Evolutionary conservation across 1,140 invertebrate genomes (phyloP), one percentile per base, ranked within the genome.

Genomic region (Camponotus floridanus): DNA sequence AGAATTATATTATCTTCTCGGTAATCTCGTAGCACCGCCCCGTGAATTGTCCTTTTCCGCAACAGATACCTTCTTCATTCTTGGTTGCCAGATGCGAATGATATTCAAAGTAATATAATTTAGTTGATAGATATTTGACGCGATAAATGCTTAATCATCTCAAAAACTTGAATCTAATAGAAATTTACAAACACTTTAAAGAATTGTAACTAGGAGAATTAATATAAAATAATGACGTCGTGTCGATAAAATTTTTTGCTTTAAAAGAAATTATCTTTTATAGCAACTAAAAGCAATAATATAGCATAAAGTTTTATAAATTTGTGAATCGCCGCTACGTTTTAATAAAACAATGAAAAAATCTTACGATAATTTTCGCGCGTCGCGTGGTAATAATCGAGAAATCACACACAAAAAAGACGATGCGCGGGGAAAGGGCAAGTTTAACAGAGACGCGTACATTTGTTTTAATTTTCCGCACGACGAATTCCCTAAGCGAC

Each of bases 401-500:
- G 42, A 42, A 67, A 33, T 67, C 39, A 45, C 39, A 45, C 39
- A 18, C 21, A 76, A 76, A 7, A 13, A 76, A 76, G 9, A 13
- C 26, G 61, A 15, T 39, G 5, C 3, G 4, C 18, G 7, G 18
- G 18, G 9, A 39, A 6, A 73, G 3, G 26, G 6, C 3, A 4
- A 55, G 7, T 13, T 9, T 31, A 3, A 6, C 21, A 2, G 31
- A 57, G 68, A 15, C 11, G 68, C 33, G 42, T 74, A 61, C 79
- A 83, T 83, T 83, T 83, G 55, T 83, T 83, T 83, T 74, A 83
- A 83, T 83, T 83, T 74, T 74, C 68, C 68, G 18, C 79, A 55
- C 68, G 79, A 48, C 68, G 55, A 73, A 62, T 74, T 42, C 79
- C 79, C 79, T 70, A 48, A 83, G 55, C 68, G 79, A 83, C 79